Evolutionary conservation across 2,797 vertebrate species (phyloP), one percentile per base, ranked within the genome.

Genomic region (Pachyuromys duprasi): DNA sequence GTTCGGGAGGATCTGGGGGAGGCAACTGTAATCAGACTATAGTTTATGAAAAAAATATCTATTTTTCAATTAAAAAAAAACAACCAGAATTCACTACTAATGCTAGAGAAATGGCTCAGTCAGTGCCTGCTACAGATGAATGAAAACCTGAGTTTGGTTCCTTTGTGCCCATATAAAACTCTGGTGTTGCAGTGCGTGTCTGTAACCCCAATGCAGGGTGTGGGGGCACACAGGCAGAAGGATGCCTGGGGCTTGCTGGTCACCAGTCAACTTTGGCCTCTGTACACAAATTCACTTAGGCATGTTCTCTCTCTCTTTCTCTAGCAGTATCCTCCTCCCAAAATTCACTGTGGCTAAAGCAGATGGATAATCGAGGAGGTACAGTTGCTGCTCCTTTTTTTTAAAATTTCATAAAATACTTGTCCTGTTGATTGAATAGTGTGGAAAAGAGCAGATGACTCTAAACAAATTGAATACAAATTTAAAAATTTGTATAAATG

Each of bases 371-470:
- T 0, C 8, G n/a, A 83, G 13, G 55, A 5, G 26, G 4, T 5
- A n/a, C 14, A n/a, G 15, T 22, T 57, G 69, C n/a, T 36, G 62
- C 6, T 42, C 8, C 20, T 31, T n/a, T 65, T 36, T 0, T 42
- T 62, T 62, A 8, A 17, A 8, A 17, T n/a, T 8, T 53, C 49
- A 53, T 1, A 26, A 93, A 89, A 80, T 2, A 13, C 6, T 17
- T 82, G 36, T 86, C 63, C 57, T 89, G 2, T 83, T 89, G 53
- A 57, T 75, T 42, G 63, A 67, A 24, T n/a, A 67, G 53, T 83
- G 39, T 24, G 36, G 24, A 86, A 95, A 93, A 95, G 53, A 82
- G 15, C 31, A 94, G 39, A 70, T 72, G 15, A 95, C 57, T 72
- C 33, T 72, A 67, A 78, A 72, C 45, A 79, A 86, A 60, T 8